These are phyloP conservation scores for Hypolimnas misippus DNA, from an alignment of 2,888 invertebrate species.

Conservation along the genomic window DNA sequence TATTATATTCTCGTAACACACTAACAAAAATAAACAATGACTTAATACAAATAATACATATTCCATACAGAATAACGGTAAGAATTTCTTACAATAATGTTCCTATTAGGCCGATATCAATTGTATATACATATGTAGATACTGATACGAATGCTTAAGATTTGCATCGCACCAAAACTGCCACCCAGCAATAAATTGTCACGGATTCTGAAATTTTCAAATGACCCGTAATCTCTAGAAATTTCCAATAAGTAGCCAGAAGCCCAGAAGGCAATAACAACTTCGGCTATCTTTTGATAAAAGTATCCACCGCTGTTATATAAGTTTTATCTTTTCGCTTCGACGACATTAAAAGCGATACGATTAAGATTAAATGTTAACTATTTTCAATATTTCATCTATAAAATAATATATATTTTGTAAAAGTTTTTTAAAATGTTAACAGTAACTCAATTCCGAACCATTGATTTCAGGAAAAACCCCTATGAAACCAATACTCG, in stretches of 20 bases:
- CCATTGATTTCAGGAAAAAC: conserved; percentile 35
- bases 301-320: conserved; percentile 54
- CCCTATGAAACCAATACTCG: conserved; percentile 35
- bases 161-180: not conserved
- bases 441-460: conserved; percentile 31
- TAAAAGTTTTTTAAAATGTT: conserved; percentile 3
- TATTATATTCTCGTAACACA: too few relatives aligned
- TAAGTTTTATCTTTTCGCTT: conserved; percentile 47
- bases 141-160: not conserved
- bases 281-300: conserved; percentile 46
- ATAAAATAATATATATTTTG: conserved; percentile 11
- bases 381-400: not conserved
- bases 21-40: not conserved
- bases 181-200: conserved; percentile 19
- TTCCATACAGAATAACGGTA: too few relatives aligned
- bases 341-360: conserved; percentile 14
- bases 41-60: too few relatives aligned
- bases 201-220: conserved; percentile 22
- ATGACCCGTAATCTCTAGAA: conserved; percentile 43
- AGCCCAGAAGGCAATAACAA: conserved; percentile 35
- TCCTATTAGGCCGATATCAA: too few relatives aligned
- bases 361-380: conserved; percentile 14
- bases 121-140: too few relatives aligned
- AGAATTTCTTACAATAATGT: too few relatives aligned
- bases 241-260: conserved; percentile 40